Conservation (phyloP, 2,888 invertebrate species). For the Dasysyrphus albostriatus region DNA sequence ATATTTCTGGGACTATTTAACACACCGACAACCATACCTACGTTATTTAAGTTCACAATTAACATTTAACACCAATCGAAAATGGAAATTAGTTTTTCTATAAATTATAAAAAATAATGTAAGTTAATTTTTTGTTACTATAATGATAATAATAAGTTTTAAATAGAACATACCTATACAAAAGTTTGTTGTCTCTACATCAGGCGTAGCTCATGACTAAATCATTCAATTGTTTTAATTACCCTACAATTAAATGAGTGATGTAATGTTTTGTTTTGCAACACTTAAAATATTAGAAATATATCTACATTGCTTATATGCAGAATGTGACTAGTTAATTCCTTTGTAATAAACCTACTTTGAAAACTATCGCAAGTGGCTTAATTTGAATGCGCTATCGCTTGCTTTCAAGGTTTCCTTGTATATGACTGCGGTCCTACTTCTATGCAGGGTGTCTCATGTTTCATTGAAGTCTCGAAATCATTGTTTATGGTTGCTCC, state of each 20-base stretch:
- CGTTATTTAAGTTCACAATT: constrained; percentile 21
- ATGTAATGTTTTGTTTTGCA: constrained; percentile 45
- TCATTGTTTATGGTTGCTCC: not conserved
- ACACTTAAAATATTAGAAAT: constrained; percentile 8
- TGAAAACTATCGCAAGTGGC: not conserved
- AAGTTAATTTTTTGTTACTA: not conserved
- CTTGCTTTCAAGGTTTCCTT: constrained; percentile 36
- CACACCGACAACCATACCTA: not conserved
- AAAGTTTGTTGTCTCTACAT: not conserved
- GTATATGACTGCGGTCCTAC: not conserved
- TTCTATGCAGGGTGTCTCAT: not conserved
- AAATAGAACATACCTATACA: not conserved
- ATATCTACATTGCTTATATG: constrained; percentile 4
- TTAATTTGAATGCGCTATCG: constrained; percentile 45
- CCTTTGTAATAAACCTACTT: constrained; percentile 47
- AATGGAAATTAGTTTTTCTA: constrained; percentile 49
- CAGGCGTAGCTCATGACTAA: constrained; percentile 8
- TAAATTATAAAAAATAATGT: not conserved
- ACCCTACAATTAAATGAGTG: constrained; percentile 33
- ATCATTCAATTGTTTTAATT: constrained; percentile 46
- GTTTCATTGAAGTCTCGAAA: not conserved
- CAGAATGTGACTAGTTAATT: not conserved
- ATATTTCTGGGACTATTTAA: not conserved
- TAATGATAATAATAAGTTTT: not conserved
- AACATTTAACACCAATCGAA: constrained; percentile 57